Base-by-base conservation (phyloP, 64 coral and sea anemone species). In the Stichodactyla mertensii region DNA sequence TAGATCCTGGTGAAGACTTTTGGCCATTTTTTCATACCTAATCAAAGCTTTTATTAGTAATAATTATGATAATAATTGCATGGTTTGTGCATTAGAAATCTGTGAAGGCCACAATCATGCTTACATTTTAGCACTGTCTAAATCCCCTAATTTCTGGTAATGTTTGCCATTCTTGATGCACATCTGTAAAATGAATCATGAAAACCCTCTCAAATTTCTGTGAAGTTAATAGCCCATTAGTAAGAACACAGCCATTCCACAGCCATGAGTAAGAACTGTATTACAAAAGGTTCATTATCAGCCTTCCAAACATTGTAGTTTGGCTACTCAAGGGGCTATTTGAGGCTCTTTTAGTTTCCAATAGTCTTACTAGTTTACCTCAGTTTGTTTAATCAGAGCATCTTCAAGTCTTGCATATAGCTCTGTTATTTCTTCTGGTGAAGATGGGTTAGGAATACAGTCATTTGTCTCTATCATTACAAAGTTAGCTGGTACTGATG, bases 1-100 rank as follows among this genome's bases (percentile, higher is more conserved):
- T 8, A 90, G 86, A 55, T 99, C 97, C 82, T 89, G 90, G 51
- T 84, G 88, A 51, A 94, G 83, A 86, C 86, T 92, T 57, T 86
- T 92, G 18, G 97, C 88, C 90, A 99, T 92, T 66, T 90, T 95
- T 62, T 99, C 97, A 93, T 94, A 99, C 86, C 97, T 99, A 31
- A 66, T 18, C 18, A 66, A 66, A 66, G 6, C 0, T 22, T 66
- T 18, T 45, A 45, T 45, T 45, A 45, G 0, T 45, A 45, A 45
- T 45, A 45, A 45, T 45, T 45, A 45, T 45, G 36, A 45, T 45
- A 45, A 45, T 45, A 1, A 45, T 45, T 45, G 36, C 36, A 45
- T 2, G 31, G 36, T 45, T 45, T 45, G 36, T 45, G 36, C 36
- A 45, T 45, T 45, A 45, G 36, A 45, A 45, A 45, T 45, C 36